These are phyloP conservation scores for Anolis sagrei DNA, from an alignment of 2,113 vertebrate genomes.

Conservation along the genomic window DNA sequence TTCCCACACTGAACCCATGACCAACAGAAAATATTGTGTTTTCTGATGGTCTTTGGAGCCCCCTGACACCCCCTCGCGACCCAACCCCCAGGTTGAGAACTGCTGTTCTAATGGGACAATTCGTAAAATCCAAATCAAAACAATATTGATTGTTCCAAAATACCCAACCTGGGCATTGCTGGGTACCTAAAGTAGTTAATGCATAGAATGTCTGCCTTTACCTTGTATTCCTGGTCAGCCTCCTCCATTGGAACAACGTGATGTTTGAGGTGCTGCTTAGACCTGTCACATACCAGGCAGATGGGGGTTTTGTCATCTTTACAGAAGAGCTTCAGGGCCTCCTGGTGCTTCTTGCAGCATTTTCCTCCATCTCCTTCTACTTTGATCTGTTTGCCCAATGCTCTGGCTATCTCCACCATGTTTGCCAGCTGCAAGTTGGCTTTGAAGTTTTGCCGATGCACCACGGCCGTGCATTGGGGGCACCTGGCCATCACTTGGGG, in stretches of 20 bases:
- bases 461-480: not conserved
- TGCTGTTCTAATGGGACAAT: too few relatives aligned
- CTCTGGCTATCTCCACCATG: not conserved
- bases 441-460: not conserved
- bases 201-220: not conserved
- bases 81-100: too few relatives aligned
- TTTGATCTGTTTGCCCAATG: not conserved
- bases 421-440: not conserved
- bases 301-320: not conserved
- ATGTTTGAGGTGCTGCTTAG: not conserved
- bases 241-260: not conserved
- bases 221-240: not conserved
- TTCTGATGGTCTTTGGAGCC: too few relatives aligned
- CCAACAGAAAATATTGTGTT: too few relatives aligned
- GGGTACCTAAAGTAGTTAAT: too few relatives aligned
- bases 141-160: too few relatives aligned
- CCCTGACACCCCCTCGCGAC: too few relatives aligned
- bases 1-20: too few relatives aligned
- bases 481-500: not conserved
- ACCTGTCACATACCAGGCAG: not conserved
- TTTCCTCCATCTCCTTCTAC: not conserved
- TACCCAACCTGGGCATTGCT: too few relatives aligned
- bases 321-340: not conserved
- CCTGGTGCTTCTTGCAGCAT: not conserved
- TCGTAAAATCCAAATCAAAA: too few relatives aligned